phyloP scores from a whole-genome alignment of 2,888 invertebrate genomes.

The Leptarthrus brevirostris region DNA sequence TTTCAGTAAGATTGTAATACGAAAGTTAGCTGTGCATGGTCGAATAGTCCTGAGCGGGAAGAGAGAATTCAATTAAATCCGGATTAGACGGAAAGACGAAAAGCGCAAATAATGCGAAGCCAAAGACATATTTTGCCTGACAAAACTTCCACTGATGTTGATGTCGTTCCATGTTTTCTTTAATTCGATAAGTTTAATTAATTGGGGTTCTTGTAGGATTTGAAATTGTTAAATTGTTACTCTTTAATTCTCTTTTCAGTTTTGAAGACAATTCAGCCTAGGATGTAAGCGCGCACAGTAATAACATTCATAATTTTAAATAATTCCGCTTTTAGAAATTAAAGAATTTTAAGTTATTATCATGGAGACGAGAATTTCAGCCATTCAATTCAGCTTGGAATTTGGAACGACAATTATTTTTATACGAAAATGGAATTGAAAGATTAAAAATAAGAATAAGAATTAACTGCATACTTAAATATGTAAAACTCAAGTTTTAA shows the following conservation, averaged over 20 bases:
- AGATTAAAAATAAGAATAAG: too few species aligned
- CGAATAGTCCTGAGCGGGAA: conserved; percentile 31
- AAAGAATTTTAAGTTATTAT: too few species aligned
- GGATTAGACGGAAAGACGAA: conserved; percentile 50
- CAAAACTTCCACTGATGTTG: conserved; percentile 41
- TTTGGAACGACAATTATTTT: too few species aligned
- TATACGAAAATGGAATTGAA: too few species aligned
- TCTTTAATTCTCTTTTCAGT: not conserved
- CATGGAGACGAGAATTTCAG: too few species aligned
- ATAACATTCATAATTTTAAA: too few species aligned
- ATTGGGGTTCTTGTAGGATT: conserved; percentile 50
- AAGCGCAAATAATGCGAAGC: conserved; percentile 53
- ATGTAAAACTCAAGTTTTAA: too few species aligned
- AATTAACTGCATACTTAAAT: too few species aligned
- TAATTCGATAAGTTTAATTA: conserved; percentile 54
- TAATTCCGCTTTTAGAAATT: too few species aligned
- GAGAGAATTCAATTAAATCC: conserved; percentile 52
- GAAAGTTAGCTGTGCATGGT: conserved; percentile 3
- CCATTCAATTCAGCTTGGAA: too few species aligned
- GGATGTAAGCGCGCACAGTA: too few species aligned
- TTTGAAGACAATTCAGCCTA: not conserved
- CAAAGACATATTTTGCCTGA: conserved; percentile 46
- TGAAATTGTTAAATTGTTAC: conserved; percentile 36
- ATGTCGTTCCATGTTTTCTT: conserved; percentile 49
- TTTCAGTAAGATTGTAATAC: conserved; percentile 37